phyloP scores from a whole-genome alignment of 2,113 vertebrate species.

The Rhabdornis inornatus region DNA sequence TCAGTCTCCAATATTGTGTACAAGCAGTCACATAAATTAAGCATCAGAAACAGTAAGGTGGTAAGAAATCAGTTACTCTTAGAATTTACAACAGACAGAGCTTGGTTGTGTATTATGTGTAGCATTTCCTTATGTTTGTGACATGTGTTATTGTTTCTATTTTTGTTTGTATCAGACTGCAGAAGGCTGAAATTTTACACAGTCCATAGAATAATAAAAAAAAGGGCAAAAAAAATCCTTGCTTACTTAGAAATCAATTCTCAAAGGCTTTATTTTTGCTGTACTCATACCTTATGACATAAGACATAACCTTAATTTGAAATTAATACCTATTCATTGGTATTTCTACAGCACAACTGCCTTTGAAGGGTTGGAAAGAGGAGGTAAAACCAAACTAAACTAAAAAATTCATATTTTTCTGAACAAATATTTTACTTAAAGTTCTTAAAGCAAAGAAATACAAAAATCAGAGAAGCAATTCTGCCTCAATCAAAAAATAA shows the following conservation, averaged over 20 bases:
- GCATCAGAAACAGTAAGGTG: not conserved
- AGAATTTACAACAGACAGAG: not conserved
- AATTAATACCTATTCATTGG: not conserved
- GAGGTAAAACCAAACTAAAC: not conserved
- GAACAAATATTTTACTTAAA: not conserved
- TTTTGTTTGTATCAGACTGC: not conserved
- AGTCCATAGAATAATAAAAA: not conserved
- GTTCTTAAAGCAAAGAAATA: not conserved
- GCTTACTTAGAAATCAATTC: not conserved
- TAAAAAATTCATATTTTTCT: not conserved
- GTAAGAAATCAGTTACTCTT: not conserved
- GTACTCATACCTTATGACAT: not conserved
- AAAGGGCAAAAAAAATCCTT: not conserved
- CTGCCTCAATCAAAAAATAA: not conserved
- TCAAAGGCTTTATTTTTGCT: not conserved
- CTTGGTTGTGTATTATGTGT: not conserved
- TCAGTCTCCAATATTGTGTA: not conserved
- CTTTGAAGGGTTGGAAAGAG: not conserved
- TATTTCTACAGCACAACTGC: not conserved
- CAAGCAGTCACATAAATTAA: not conserved
- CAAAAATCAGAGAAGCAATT: not conserved
- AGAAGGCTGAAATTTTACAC: not conserved
- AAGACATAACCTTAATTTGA: not conserved
- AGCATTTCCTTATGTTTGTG: not conserved
- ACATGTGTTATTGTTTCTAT: not conserved